These are phyloP conservation scores for Sminthurinus aureus DNA, from an alignment of 2,888 invertebrate species.

Conservation along the genomic window DNA sequence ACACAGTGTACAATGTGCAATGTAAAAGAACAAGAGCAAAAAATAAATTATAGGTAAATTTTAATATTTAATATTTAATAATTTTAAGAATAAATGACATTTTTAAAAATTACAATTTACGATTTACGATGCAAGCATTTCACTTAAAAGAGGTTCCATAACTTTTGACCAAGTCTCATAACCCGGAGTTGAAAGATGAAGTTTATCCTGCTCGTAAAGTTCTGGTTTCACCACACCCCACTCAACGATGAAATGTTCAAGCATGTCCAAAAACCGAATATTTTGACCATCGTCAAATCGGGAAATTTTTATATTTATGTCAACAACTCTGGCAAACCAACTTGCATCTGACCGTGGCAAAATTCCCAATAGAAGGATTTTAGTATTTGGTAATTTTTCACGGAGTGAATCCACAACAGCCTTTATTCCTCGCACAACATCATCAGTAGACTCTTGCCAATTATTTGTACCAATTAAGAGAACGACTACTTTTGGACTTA, in stretches of 20 bases:
- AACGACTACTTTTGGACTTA: slow-evolving; percentile 61
- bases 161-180: slow-evolving; percentile 52
- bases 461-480: slow-evolving; percentile 39
- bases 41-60: too few relatives aligned
- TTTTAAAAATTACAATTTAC: too few relatives aligned
- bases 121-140: too few relatives aligned
- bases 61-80: too few relatives aligned
- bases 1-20: too few relatives aligned
- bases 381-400: slow-evolving; percentile 40
- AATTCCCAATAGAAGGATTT: slow-evolving; percentile 45
- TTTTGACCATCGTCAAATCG: slow-evolving; percentile 50
- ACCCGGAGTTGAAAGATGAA: slow-evolving; percentile 48
- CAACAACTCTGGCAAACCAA: slow-evolving; percentile 15
- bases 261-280: slow-evolving; percentile 54
- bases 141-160: slow-evolving; percentile 50
- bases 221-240: slow-evolving; percentile 41
- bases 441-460: slow-evolving; percentile 15
- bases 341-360: slow-evolving; percentile 32
- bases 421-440: slow-evolving; percentile 32
- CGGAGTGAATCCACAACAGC: slow-evolving; percentile 34
- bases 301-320: slow-evolving; percentile 39
- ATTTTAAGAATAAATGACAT: too few relatives aligned
- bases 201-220: slow-evolving; percentile 44
- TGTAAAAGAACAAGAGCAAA: too few relatives aligned
- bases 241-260: slow-evolving; percentile 47